phyloP scores from a whole-genome alignment of 2,113 vertebrate species.

The Manacus vitellinus region DNA sequence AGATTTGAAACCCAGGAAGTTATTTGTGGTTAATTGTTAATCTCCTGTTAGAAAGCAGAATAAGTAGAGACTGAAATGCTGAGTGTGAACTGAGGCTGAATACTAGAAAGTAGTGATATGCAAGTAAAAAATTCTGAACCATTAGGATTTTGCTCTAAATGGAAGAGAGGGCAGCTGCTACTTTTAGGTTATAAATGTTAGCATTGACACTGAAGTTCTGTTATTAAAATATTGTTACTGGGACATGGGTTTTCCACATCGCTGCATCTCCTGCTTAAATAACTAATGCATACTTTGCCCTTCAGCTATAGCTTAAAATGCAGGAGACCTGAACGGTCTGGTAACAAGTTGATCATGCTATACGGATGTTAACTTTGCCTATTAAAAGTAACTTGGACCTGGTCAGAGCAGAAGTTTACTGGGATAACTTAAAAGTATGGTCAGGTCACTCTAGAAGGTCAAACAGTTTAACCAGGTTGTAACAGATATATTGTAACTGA shows the following conservation, averaged over 20 bases:
- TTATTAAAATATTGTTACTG: not conserved
- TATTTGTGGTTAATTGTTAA: conserved; percentile 71
- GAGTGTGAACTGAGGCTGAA: not conserved
- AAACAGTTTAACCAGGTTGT: not conserved
- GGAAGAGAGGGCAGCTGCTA: not conserved
- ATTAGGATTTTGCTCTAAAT: not conserved
- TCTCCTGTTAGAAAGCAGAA: conserved; percentile 21
- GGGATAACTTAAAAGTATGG: not conserved
- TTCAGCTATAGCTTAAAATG: conserved; percentile 11
- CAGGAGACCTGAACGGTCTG: not conserved
- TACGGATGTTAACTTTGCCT: not conserved
- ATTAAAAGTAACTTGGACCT: not conserved
- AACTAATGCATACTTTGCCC: conserved; percentile 2
- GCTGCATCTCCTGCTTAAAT: not conserved
- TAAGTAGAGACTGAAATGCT: not conserved
- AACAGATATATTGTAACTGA: not conserved
- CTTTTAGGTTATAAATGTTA: not conserved
- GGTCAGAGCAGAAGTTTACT: not conserved
- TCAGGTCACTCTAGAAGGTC: not conserved
- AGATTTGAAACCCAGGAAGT: conserved; percentile 20
- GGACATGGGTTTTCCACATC: not conserved
- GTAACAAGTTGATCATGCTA: not conserved
- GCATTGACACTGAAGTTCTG: not conserved
- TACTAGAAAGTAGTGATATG: not conserved
- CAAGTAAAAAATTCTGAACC: not conserved